Base-by-base conservation (phyloP, 2,113 vertebrate genomes). In the Patagioenas fasciata region DNA sequence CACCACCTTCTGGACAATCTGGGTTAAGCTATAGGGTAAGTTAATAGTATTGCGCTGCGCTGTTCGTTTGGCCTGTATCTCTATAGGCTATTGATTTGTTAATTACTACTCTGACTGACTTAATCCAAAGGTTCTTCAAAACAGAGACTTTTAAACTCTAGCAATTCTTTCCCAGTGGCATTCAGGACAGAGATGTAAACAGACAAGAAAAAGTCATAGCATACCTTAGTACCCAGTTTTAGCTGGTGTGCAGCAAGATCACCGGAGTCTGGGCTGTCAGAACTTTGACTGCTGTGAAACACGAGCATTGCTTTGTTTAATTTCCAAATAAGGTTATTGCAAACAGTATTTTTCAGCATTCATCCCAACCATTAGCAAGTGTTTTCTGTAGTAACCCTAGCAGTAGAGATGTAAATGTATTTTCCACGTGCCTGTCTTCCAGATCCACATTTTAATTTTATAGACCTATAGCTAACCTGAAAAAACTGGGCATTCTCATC, bases 221-320 rank as follows among this genome's bases (percentile, higher is more conserved):
- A 29, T 97, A 98, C 97, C 98, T 98, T 91, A 80, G 88, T 71
- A 72, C 91, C 89, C 58, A 96, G 40, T 54, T 97, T 93, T 83
- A 97, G 94, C 65, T 93, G 88, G 6, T 95, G 89, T 66, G 74
- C 73, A 65, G 86, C 84, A 82, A 94, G 79, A n/a, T 96, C 97
- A 90, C 88, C 96, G 54, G 97, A 98, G 36, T 97, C 97, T 26
- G 98, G 97, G 89, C 97, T 98, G 95, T 98, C 98, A 70, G 98
- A 98, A 57, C 84, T 96, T 65, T 56, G 92, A 78, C 95, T 97
- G 77, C 98, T 98, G 88, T 64, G 97, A 97, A 95, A 93, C 65
- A 96, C 31, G 5, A 84, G 15, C 73, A 70, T 28, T 36, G 26
- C 69, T 74, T 75, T 79, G 44, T 64, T 91, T 82, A 60, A 51